Base-by-base conservation (phyloP, 2,888 invertebrate species). In the Drosophila barbarae region DNA sequence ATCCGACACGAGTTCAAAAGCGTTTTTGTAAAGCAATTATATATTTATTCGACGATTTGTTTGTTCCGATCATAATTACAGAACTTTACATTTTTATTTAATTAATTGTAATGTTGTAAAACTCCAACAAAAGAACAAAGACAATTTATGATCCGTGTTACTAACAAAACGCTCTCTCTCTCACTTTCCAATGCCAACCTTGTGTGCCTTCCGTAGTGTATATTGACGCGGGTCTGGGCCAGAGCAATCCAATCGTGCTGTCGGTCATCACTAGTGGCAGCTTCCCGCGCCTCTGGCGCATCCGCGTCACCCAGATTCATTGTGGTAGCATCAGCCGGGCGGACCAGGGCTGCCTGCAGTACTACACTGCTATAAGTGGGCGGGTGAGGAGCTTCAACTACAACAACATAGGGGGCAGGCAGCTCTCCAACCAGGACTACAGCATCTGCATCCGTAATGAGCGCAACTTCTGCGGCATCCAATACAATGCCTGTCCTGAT, bases 401-500 rank as follows among this genome's bases (percentile, higher is more conserved):
- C 86, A 95, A 96, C 74, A 92, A 94, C 0, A 90, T 90, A 0
- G 91, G 91, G 0, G 96, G 96, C 0, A 90, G 94, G 3, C 95
- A 96, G 84, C 91, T 96, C 18, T 95, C 96, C 58, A 96, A 96
- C 88, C 96, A 96, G 87, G 96, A 96, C 88, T 97, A 97, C 87
- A 94, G 95, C 71, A 93, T 96, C 70, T 97, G 96, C 87, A 92
- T 96, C 39, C 90, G 96, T 32, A 94, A 93, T 86, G 96, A 96
- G 87, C 91, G 94, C 67, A 96, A 96, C 87, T 96, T 96, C 86
- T 97, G 96, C 77, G 94, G 95, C 0, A 94, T 96, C 46, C 95
- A 95, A 80, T 96, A 96, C 86, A 93, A 93, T 15, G 92, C 93
- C 5, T 96, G 96, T 77, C 89, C 92, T 2, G 93, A 95, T 84